phyloP scores from a whole-genome alignment of 2,113 vertebrate species.

The Cichladusa arquata region DNA sequence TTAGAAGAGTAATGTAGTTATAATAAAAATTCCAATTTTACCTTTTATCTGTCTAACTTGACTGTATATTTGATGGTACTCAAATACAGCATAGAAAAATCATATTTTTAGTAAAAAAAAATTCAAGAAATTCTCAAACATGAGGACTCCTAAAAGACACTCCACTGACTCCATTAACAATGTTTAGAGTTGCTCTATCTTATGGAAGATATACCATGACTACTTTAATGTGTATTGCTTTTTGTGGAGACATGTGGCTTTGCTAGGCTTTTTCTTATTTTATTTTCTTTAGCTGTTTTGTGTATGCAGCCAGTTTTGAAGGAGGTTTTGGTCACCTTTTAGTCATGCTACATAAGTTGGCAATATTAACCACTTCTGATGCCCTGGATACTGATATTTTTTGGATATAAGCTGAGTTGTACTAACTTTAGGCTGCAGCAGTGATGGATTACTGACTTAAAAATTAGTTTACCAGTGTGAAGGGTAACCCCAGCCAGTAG shows the following conservation, averaged over 20 bases:
- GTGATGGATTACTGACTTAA: not conserved
- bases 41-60: not conserved
- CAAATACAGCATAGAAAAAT: not conserved
- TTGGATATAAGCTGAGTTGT: not conserved
- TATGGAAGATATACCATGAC: not conserved
- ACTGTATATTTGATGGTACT: not conserved
- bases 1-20: not conserved
- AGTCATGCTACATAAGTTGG: not conserved
- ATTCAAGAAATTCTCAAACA: not conserved
- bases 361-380: not conserved
- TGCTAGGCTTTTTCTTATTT: not conserved
- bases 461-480: not conserved
- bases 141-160: not conserved
- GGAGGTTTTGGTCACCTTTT: not conserved
- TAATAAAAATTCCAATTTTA: not conserved
- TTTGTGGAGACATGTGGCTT: not conserved
- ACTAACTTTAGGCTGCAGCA: not conserved
- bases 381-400: not conserved
- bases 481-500: not conserved
- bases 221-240: not conserved
- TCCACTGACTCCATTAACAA: not conserved
- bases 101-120: not conserved
- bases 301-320: not conserved
- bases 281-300: not conserved
- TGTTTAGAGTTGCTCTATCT: not conserved